A percentile compares a stretch with the other conserved stretches of the same genome.
phyloP scores from a whole-genome alignment of 2,113 vertebrate species.

The Bungarus multicinctus region DNA sequence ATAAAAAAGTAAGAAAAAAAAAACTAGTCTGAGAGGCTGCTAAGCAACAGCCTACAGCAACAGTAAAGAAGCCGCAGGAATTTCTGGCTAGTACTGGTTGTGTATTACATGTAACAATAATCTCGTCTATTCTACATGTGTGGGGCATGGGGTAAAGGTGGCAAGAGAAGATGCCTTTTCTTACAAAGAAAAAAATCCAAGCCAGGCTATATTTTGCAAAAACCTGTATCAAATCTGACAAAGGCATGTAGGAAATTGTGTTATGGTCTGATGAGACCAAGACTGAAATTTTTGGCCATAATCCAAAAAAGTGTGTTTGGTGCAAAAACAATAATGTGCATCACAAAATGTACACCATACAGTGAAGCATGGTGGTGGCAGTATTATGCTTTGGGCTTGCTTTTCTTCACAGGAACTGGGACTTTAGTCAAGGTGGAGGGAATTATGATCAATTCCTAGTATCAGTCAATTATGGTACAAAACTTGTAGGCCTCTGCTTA shows the following conservation, averaged over 20 bases:
- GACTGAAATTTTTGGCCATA: not conserved
- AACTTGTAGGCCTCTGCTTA: not conserved
- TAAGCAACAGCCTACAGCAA: not conserved
- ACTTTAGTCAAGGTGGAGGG: not conserved
- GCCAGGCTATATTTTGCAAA: not conserved
- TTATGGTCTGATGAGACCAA: not conserved
- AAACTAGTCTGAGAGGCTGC: not conserved
- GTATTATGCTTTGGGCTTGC: not conserved
- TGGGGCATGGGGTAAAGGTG: not conserved
- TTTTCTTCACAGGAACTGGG: not conserved
- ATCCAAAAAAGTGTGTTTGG: not conserved
- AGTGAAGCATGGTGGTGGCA: not conserved
- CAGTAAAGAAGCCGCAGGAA: not conserved
- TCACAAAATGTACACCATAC: not conserved
- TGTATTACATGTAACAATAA: not conserved
- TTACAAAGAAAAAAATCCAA: not conserved
- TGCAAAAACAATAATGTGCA: not conserved
- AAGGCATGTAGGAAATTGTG: not conserved
- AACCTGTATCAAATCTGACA: not conserved
- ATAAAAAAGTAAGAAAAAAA: not conserved
- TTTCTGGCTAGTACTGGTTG: not conserved
- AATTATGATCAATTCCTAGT: not conserved
- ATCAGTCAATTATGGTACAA: not conserved
- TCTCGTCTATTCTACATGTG: not conserved
- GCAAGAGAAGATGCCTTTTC: not conserved